A percentile compares a stretch with the other conserved stretches of the same genome.
Conservation (phyloP, 2,113 vertebrate species). For the Dipodomys spectabilis region DNA sequence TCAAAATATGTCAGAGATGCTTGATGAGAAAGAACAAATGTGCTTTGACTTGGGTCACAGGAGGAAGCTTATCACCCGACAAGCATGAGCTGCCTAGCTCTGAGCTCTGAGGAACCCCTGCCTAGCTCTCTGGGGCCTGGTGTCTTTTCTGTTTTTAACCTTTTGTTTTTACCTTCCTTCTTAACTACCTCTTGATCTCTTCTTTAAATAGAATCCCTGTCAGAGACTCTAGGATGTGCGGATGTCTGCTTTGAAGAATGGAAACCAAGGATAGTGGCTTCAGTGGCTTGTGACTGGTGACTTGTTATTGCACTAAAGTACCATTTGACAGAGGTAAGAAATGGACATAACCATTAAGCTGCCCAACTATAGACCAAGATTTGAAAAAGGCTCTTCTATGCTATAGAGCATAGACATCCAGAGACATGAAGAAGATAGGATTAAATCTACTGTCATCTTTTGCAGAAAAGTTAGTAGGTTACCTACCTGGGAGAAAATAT, state of each 20-base stretch:
- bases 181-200: neutral
- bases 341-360: neutral
- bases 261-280: neutral
- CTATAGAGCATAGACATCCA: neutral
- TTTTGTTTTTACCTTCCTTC: neutral
- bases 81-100: neutral
- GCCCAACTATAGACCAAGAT: neutral
- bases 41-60: neutral
- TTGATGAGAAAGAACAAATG: neutral
- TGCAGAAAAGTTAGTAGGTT: neutral
- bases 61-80: neutral
- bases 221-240: neutral
- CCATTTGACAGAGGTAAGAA: neutral
- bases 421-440: neutral
- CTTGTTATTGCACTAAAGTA: neutral
- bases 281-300: neutral
- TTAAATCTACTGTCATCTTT: neutral
- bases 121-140: neutral
- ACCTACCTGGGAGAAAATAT: slow-evolving; percentile 13
- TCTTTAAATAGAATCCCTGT: neutral
- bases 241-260: neutral
- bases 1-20: slow-evolving; percentile 3
- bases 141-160: neutral
- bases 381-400: slow-evolving; percentile 30
- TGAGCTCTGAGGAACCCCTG: neutral